A percentile compares a stretch with the other conserved stretches of the same genome.
Conservation (phyloP, 2,797 vertebrate species). For the Characodon lateralis region DNA sequence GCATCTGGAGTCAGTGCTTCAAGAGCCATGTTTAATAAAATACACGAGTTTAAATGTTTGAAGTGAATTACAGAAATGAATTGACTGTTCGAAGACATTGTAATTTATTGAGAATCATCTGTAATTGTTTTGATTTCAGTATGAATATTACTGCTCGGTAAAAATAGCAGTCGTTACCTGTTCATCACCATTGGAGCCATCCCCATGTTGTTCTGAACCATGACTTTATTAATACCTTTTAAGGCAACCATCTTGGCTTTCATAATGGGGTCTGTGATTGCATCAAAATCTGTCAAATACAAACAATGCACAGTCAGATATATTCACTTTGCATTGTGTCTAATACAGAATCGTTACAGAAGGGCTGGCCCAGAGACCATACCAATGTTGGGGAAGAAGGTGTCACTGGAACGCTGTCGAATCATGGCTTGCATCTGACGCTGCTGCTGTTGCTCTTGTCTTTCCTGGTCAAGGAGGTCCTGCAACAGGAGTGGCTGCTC, state of each 20-base stretch:
- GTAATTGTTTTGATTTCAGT: neutral
- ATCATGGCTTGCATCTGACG: slow-evolving; percentile 99
- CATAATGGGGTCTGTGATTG: slow-evolving; percentile 98
- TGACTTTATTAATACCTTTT: slow-evolving; percentile 99
- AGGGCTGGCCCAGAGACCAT: slow-evolving; percentile 40
- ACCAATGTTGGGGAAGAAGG: slow-evolving; percentile 98
- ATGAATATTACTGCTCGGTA: neutral
- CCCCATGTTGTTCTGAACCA: slow-evolving; percentile 98
- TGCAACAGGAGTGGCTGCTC: slow-evolving; percentile 96
- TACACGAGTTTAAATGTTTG: neutral
- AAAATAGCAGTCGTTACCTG: slow-evolving; percentile 82
- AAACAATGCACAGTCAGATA: slow-evolving; percentile 31
- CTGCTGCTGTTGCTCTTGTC: slow-evolving; percentile 98
- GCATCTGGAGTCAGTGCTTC: no score
- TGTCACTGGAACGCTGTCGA: slow-evolving; percentile 92
- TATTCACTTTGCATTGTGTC: neutral
- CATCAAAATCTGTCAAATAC: slow-evolving; percentile 90
- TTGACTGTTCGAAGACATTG: neutral
- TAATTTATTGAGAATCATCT: neutral
- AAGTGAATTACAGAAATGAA: neutral
- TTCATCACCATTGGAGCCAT: slow-evolving; percentile 93
- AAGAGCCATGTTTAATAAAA: neutral
- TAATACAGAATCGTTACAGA: neutral
- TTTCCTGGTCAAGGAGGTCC: slow-evolving; percentile 96
- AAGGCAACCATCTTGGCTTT: slow-evolving; percentile 99